phyloP scores from a whole-genome alignment of 2,797 vertebrate species.

The Salarias fasciatus region DNA sequence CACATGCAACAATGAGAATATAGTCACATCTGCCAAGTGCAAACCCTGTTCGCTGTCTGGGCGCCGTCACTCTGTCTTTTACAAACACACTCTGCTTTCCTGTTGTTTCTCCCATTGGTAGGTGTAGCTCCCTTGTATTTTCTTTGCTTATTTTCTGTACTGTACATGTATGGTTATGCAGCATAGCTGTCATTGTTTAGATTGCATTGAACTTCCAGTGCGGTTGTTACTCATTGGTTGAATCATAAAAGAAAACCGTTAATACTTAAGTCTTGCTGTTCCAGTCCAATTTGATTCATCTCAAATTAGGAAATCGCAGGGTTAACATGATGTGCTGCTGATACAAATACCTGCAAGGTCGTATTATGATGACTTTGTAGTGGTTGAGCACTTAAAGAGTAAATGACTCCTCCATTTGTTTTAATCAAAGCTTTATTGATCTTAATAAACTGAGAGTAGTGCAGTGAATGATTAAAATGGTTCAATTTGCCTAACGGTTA shows the following conservation, averaged over 20 bases:
- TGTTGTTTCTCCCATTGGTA: constrained; percentile 7
- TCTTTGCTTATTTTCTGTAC: too few species aligned
- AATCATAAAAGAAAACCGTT: too few species aligned
- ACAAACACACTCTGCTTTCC: constrained; percentile 6
- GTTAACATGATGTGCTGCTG: constrained; percentile 53
- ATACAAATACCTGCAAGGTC: constrained; percentile 36
- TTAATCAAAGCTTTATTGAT: constrained; percentile 38
- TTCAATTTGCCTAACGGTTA: constrained; percentile 28
- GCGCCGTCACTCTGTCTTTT: constrained; percentile 22
- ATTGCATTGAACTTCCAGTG: too few species aligned
- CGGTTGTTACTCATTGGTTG: too few species aligned
- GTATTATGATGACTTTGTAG: constrained; percentile 4
- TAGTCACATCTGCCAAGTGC: constrained; percentile 39
- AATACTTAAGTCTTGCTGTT: constrained; percentile 60
- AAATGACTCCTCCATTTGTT: constrained; percentile 36
- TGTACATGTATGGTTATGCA: too few species aligned
- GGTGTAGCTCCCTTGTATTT: too few species aligned
- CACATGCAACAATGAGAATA: constrained; percentile 49
- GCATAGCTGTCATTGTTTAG: too few species aligned
- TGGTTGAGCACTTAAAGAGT: constrained; percentile 23
- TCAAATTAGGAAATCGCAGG: constrained; percentile 49
- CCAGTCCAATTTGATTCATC: constrained; percentile 64
- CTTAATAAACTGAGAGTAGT: too few species aligned
- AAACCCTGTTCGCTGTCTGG: constrained; percentile 18
- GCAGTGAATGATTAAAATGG: constrained; percentile 38